These are phyloP conservation scores for Xanthia icteritia DNA, from an alignment of 2,888 invertebrate species.

Conservation along the genomic window DNA sequence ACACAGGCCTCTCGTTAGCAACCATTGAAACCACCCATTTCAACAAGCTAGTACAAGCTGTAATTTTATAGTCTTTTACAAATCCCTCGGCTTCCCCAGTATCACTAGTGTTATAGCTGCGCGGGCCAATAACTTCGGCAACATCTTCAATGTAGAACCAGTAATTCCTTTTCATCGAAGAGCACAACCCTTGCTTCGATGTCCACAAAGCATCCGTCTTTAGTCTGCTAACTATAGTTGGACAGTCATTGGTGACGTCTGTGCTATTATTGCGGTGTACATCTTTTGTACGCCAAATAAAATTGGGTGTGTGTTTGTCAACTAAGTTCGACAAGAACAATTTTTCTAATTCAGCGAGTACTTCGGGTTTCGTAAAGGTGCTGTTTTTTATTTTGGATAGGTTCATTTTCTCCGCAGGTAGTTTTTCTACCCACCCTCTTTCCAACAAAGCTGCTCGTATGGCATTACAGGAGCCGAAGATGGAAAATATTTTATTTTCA, in stretches of 20 bases:
- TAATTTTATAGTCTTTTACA: slow-evolving; percentile 93
- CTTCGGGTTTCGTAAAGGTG: slow-evolving; percentile 71
- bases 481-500: slow-evolving; percentile 89
- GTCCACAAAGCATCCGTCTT: slow-evolving; percentile 83
- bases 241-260: slow-evolving; percentile 74
- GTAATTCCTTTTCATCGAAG: slow-evolving; percentile 90
- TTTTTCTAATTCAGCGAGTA: slow-evolving; percentile 80
- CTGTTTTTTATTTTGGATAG: slow-evolving; percentile 80
- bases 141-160: slow-evolving; percentile 92
- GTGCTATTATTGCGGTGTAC: slow-evolving; percentile 69
- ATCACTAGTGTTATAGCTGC: slow-evolving; percentile 92
- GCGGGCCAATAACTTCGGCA: slow-evolving; percentile 92
- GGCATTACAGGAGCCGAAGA: slow-evolving; percentile 88
- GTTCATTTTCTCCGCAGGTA: slow-evolving; percentile 84
- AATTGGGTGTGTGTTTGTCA: slow-evolving; percentile 80
- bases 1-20: slow-evolving; percentile 82
- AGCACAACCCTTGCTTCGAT: slow-evolving; percentile 87
- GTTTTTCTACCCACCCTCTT: slow-evolving; percentile 94
- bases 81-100: slow-evolving; percentile 91
- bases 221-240: slow-evolving; percentile 82
- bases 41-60: slow-evolving; percentile 94
- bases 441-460: slow-evolving; percentile 91
- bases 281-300: slow-evolving; percentile 82
- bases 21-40: slow-evolving; percentile 89
- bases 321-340: slow-evolving; percentile 84